phyloP scores from a whole-genome alignment of 2,113 vertebrate genomes.

The Hiodon tergisus region DNA sequence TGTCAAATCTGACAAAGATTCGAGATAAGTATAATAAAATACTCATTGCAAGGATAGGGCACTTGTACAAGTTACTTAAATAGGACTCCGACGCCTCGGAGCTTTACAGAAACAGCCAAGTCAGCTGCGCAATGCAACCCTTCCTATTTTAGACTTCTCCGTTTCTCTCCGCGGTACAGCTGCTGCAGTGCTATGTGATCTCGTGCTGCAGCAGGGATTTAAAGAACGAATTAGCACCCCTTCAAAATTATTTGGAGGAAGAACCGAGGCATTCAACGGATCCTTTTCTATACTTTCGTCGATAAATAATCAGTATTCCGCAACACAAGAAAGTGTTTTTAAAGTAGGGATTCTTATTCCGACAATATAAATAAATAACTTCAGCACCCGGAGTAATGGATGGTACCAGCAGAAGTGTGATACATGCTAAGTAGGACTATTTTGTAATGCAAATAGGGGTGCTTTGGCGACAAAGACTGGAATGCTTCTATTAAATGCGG shows the following conservation, averaged over 20 bases:
- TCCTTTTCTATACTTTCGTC: not conserved
- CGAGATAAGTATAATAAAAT: constrained; percentile 26
- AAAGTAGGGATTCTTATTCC: not conserved
- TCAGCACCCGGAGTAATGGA: constrained; percentile 18
- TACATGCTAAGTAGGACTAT: constrained; percentile 14
- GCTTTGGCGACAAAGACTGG: constrained; percentile 7
- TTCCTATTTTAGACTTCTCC: constrained; percentile 70
- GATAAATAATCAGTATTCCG: not conserved
- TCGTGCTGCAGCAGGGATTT: constrained; percentile 29
- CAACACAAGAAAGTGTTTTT: not conserved
- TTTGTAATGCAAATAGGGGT: constrained; percentile 22
- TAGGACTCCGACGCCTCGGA: constrained; percentile 52
- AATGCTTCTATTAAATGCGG: not conserved
- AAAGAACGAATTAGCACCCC: not conserved
- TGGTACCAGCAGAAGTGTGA: constrained; percentile 16
- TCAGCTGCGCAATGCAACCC: constrained; percentile 67
- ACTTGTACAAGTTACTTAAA: constrained; percentile 54
- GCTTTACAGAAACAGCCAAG: constrained; percentile 62
- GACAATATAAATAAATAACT: not conserved
- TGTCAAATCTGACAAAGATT: not conserved
- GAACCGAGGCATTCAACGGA: not conserved
- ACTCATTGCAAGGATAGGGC: constrained; percentile 30
- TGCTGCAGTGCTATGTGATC: constrained; percentile 66
- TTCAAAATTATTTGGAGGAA: not conserved
- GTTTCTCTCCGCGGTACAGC: constrained; percentile 55